phyloP scores from a whole-genome alignment of 2,888 invertebrate species.

The Exephanes ischioxanthus region DNA sequence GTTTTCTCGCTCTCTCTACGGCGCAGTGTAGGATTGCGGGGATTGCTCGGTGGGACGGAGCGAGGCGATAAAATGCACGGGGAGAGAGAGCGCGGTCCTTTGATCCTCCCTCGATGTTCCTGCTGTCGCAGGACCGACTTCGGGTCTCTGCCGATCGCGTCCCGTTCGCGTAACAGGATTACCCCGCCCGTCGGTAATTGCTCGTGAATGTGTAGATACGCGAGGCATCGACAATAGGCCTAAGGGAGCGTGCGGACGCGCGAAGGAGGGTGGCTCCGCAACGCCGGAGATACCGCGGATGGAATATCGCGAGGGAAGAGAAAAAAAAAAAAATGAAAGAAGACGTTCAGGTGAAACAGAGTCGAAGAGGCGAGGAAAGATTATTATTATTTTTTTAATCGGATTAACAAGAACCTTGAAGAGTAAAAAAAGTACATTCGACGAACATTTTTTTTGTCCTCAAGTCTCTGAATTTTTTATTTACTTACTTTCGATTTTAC shows the following conservation, averaged over 20 bases:
- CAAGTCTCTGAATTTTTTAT: too few species aligned
- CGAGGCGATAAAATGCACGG: constrained; percentile 70
- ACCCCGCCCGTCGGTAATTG: constrained; percentile 84
- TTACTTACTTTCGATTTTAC: too few species aligned
- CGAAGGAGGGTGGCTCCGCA: constrained; percentile 42
- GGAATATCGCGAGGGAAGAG: neutral
- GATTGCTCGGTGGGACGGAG: constrained; percentile 42
- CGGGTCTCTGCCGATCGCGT: constrained; percentile 58
- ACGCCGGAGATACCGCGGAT: neutral
- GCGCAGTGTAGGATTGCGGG: constrained; percentile 72
- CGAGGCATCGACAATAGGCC: constrained; percentile 75
- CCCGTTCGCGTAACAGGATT: constrained; percentile 80
- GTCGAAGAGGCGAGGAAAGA: neutral
- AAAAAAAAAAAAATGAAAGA: neutral
- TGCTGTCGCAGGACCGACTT: constrained; percentile 70
- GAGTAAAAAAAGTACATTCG: too few species aligned
- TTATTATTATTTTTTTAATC: too few species aligned
- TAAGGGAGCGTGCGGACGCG: constrained; percentile 64
- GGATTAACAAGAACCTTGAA: too few species aligned
- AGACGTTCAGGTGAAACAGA: neutral
- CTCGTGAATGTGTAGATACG: constrained; percentile 83
- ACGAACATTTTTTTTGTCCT: too few species aligned
- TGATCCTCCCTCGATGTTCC: constrained; percentile 81
- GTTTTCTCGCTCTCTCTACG: constrained; percentile 51
- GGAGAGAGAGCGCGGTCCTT: constrained; percentile 79